Evolutionary conservation across 2,113 vertebrate species (phyloP), one percentile per base, ranked within the genome.

Genomic region (Nothobranchius kuhntae): DNA sequence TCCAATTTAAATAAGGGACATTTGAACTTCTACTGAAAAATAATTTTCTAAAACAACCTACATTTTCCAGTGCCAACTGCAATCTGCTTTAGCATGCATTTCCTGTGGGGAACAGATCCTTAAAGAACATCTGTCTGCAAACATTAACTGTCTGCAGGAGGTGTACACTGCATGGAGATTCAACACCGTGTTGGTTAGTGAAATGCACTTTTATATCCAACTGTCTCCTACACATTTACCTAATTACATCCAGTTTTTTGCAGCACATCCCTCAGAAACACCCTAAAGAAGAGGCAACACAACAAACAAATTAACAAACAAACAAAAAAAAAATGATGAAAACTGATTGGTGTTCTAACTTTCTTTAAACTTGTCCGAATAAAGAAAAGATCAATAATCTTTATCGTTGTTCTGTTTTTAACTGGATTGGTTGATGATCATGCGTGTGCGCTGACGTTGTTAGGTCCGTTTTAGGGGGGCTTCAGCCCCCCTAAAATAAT

Each of bases 211-310:
- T 82, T 80, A 86, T 86, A 71, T 80, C 59, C 75, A 78, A 82
- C 74, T 73, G 77, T 71, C 83, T 86, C 65, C 73, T 63, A 71
- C 76, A 82, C 82, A 83, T 81, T 42, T 67, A 65, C 65, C 83
- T 89, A 91, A 90, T 90, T 86, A 86, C 75, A 84, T 75, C 75
- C 62, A 62, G 84, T 89, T 78, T 84, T 77, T 75, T 72, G 72
- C 69, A 85, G 62, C 65, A 72, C 3, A 45, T 61, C 84, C 81
- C 61, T 80, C 38, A 21, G 89, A 78, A 72, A 77, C 7, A 50
- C 69, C 81, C 68, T 83, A 68, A 79, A 74, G 67, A 79, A 66
- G 56, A 88, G 85, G 88, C 86, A 83, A 83, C 80, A 63, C 71
- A 71, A 75, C 69, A n/a, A n/a, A n/a, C n/a, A n/a, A n/a, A n/a